These are phyloP conservation scores for Zoanthus sansibaricus DNA, from an alignment of 92 coral and sea anemone genomes.

Conservation along the genomic window DNA sequence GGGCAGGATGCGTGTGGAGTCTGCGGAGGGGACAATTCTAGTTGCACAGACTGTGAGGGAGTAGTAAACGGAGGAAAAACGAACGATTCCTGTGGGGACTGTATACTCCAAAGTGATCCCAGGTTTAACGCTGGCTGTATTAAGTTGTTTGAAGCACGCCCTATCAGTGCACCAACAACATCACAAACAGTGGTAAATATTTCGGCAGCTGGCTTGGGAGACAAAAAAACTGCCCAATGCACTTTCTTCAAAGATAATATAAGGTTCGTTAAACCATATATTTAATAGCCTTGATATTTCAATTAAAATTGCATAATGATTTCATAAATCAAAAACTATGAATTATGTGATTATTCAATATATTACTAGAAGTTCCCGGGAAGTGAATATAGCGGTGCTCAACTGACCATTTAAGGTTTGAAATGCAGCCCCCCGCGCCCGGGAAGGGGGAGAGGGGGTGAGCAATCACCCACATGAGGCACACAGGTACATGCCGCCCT, in stretches of 20 bases:
- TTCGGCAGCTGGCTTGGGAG: slow-evolving; percentile 2
- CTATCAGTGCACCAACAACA: not conserved
- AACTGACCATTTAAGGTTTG: too few relatives aligned
- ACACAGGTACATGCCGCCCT: too few relatives aligned
- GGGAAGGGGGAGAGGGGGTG: too few relatives aligned
- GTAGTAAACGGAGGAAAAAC: slow-evolving; percentile 34
- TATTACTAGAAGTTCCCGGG: too few relatives aligned
- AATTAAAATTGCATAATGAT: not conserved
- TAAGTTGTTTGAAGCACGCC: slow-evolving; percentile 16
- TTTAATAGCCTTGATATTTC: not conserved
- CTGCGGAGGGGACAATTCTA: slow-evolving; percentile 20
- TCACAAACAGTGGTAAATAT: slow-evolving; percentile 2
- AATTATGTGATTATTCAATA: too few relatives aligned
- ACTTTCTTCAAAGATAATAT: not conserved
- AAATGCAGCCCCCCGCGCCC: too few relatives aligned
- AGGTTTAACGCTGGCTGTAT: slow-evolving; percentile 28
- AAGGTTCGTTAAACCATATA: slow-evolving; percentile 19
- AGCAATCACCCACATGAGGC: too few relatives aligned
- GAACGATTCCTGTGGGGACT: slow-evolving; percentile 39
- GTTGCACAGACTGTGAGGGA: slow-evolving; percentile 40
- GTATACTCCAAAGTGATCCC: not conserved
- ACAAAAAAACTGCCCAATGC: slow-evolving; percentile 13
- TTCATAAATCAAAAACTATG: too few relatives aligned
- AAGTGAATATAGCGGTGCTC: too few relatives aligned
- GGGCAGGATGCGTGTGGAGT: slow-evolving; percentile 43